Base-by-base conservation (phyloP, 2,888 invertebrate species). In the Diploptera punctata region DNA sequence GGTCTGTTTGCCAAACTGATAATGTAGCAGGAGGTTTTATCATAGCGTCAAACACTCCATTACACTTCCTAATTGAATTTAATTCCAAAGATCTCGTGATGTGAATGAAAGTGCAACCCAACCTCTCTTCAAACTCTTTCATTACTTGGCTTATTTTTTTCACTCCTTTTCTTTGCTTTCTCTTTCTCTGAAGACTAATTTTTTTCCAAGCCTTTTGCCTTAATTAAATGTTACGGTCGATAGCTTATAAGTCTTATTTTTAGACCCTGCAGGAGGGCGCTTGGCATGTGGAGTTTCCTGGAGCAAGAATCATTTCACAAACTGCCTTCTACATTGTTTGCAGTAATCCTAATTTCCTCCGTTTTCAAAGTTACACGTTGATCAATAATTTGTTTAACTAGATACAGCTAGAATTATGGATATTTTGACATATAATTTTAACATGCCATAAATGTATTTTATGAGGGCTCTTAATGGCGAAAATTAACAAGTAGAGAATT, bases 201-300 rank as follows among this genome's bases (percentile, higher is more conserved):
- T 44, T n/a, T n/a, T 69, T 57, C 43, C 65, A 21, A 54, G 70
- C 60, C 69, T 70, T 69, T 62, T 44, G 70, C 70, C 70, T 70
- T 73, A 73, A 73, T 73, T 73, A 73, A 73, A 70, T 73, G 73
- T 73, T 73, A 65, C 67, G 73, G 70, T 57, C 43, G 67, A 73
- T 44, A 67, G 31, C 67, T 13, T 57, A 31, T 5, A 29, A 29
- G 26, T 29, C 57, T 31, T 57, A 57, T 57, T n/a, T 57, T 19
- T 57, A 57, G 57, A 57, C 29, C 52, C 24, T 16, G 10, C 57
- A 29, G 29, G 26, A 10, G 10, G 24, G 10, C 16, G 26, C 31
- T 24, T 26, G 54, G 54, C 18, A 52, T 21, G 24, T 52, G 52
- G 24, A 13, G 24, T 19, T 18, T 47, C 47, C 1, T n/a, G 18